Base-by-base conservation (phyloP, 2,113 vertebrate genomes). In the Columba janthina region DNA sequence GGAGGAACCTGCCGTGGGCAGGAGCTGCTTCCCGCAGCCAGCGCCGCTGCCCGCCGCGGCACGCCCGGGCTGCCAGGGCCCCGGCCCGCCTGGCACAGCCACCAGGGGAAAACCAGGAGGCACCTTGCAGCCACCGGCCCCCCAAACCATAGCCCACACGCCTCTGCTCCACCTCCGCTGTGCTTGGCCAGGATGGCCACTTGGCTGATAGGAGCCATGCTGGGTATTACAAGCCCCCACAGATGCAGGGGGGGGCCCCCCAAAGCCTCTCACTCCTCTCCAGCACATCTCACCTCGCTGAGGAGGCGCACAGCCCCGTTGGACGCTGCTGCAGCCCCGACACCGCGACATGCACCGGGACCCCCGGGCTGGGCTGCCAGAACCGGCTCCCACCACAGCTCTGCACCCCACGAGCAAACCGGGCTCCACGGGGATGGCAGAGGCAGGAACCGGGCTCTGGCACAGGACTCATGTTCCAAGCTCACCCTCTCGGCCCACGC, bases 1-100 rank as follows among this genome's bases (percentile, higher is more conserved):
- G 90, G 56, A 93, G 94, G 94, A 96, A 86, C 92, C 92, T 66
- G 85, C 77, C 51, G 85, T 29, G 75, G 90, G 90, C 71, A 89
- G 81, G 85, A 87, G 88, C 65, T 7, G 6, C 85, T 89, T 66
- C 77, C 81, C 85, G 15, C 74, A 48, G 84, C 61, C 85, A 4
- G 42, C 11, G 5, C 29, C 16, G 15, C 42, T 5, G 50, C 62
- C 36, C 36, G 15, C 74, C 9, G 8, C 21, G 6, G 46, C 79
- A 19, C 10, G 2, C 32, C 16, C 3, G 3, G 13, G 38, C 65
- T 56, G 29, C 69, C 60, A n/a, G 51, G 10, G 1, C 13, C 80
- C 79, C 6, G 3, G 42, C 42, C 16, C 42, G 42, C 61, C 69
- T 6, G 31, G 61, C 46, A n/a, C 3, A 38, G 44, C 67, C 73